Percentiles rank a stretch among this genome's conserved stretches.
These are phyloP conservation scores for Stigmatopora argus DNA, from an alignment of 2,113 vertebrate genomes.

Conservation along the genomic window DNA sequence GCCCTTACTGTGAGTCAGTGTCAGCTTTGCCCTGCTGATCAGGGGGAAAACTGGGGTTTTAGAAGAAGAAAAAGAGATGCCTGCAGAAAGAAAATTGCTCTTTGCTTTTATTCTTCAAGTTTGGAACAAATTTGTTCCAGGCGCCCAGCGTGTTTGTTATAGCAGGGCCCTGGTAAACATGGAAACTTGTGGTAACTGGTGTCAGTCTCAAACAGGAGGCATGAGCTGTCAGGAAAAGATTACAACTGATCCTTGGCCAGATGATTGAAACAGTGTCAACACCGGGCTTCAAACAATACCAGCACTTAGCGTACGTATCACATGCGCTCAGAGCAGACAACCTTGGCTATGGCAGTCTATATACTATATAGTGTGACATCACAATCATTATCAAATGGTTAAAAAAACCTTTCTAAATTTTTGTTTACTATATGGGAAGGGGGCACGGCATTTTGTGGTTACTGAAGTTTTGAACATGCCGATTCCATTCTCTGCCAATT, in stretches of 20 bases:
- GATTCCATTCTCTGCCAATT: too few species aligned
- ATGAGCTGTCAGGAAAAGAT: slow-evolving; percentile 4
- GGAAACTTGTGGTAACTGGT: slow-evolving; percentile 38
- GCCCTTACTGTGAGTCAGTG: slow-evolving; percentile 30
- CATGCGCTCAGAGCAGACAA: too few species aligned
- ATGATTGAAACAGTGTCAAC: slow-evolving; percentile 23
- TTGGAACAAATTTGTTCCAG: slow-evolving; percentile 46
- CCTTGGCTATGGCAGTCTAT: too few species aligned
- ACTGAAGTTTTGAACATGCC: too few species aligned
- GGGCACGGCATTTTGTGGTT: too few species aligned
- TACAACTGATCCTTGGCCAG: slow-evolving; percentile 38
- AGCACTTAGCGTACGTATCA: slow-evolving; percentile 4
- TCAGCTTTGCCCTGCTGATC: slow-evolving; percentile 32
- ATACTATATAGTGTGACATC: too few species aligned
- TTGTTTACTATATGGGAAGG: too few species aligned
- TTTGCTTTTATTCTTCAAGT: slow-evolving; percentile 60
- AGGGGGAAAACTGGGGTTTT: background rate
- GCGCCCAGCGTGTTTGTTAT: slow-evolving; percentile 32
- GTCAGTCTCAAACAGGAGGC: slow-evolving; percentile 33
- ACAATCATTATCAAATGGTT: too few species aligned
- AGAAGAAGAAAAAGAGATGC: slow-evolving; percentile 25
- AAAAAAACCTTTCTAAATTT: too few species aligned
- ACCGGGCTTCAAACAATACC: slow-evolving; percentile 23
- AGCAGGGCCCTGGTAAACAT: slow-evolving; percentile 22
- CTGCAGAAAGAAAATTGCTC: slow-evolving; percentile 40